These are phyloP conservation scores for Drosophila pachea DNA, from an alignment of 1,140 invertebrate species.

Conservation along the genomic window DNA sequence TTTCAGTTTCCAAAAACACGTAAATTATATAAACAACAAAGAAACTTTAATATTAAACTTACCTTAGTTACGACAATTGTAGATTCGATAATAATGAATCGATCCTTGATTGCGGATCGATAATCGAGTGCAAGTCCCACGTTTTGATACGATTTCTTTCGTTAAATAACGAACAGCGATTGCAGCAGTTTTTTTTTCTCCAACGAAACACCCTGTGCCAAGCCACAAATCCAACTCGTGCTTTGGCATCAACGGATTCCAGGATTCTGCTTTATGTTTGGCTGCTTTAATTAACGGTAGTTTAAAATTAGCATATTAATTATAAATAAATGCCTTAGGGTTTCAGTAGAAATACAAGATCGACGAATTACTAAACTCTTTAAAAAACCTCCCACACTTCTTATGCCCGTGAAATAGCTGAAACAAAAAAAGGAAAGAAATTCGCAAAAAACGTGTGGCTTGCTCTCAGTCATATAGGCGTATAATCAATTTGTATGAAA, in stretches of 20 bases:
- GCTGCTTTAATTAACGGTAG: slow-evolving; percentile 13
- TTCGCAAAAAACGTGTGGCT: slow-evolving; percentile 59
- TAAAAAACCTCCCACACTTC: background rate
- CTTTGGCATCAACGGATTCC: background rate
- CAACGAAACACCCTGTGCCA: background rate
- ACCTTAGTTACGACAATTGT: slow-evolving; percentile 35
- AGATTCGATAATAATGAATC: slow-evolving; percentile 26
- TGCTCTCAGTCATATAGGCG: slow-evolving; percentile 37
- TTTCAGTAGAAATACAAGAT: slow-evolving; percentile 65
- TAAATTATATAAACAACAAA: slow-evolving; percentile 5
- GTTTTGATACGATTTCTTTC: slow-evolving; percentile 10
- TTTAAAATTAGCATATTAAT: slow-evolving; percentile 33
- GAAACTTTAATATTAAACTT: background rate
- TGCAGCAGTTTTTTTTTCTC: background rate
- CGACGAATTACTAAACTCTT: slow-evolving; percentile 3
- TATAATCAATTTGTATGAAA: slow-evolving; percentile 47
- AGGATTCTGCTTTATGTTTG: background rate
- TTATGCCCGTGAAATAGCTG: slow-evolving; percentile 5
- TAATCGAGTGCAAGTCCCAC: slow-evolving; percentile 39
- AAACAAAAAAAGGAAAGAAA: background rate
- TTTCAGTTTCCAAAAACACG: slow-evolving; percentile 39
- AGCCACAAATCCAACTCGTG: slow-evolving; percentile 6
- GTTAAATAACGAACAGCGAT: background rate
- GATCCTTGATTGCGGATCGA: slow-evolving; percentile 27
- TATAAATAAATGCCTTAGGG: slow-evolving; percentile 63